phyloP scores from a whole-genome alignment of 2,888 invertebrate species.

The Apodemia hepburni region DNA sequence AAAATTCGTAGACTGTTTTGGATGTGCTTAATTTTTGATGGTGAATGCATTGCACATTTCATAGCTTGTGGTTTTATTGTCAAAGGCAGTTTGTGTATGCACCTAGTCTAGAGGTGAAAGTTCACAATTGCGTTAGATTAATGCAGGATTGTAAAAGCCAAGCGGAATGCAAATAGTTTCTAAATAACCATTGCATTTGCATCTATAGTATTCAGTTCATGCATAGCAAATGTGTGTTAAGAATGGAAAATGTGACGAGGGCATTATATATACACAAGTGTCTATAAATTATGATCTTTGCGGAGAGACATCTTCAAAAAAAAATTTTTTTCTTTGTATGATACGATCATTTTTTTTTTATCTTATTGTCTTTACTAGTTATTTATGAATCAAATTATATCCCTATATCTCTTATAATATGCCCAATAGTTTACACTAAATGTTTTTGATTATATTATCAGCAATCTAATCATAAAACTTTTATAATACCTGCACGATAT shows the following conservation, averaged over 20 bases:
- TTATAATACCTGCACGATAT: neutral
- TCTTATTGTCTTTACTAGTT: too few relatives aligned
- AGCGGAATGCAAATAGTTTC: slow-evolving; percentile 55
- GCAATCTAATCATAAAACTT: neutral
- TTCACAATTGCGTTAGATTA: slow-evolving; percentile 38
- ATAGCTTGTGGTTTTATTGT: slow-evolving; percentile 51
- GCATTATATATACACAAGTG: slow-evolving; percentile 52
- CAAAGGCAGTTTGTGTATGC: slow-evolving; percentile 71
- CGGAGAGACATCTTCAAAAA: slow-evolving; percentile 36
- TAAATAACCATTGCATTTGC: slow-evolving; percentile 64
- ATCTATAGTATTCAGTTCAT: slow-evolving; percentile 60
- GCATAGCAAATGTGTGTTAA: slow-evolving; percentile 46
- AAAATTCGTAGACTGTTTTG: slow-evolving; percentile 30
- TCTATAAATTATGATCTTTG: slow-evolving; percentile 44
- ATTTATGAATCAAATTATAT: too few relatives aligned
- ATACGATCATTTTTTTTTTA: too few relatives aligned
- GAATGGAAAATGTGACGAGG: slow-evolving; percentile 48
- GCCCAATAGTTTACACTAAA: neutral
- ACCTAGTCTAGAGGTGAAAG: slow-evolving; percentile 49
- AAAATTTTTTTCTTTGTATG: too few relatives aligned
- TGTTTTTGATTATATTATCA: neutral
- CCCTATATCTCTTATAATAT: too few relatives aligned
- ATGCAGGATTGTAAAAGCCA: slow-evolving; percentile 54
- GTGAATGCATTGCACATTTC: slow-evolving; percentile 42
- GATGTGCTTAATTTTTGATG: slow-evolving; percentile 33